A percentile compares a stretch with the other conserved stretches of the same genome.
Evolutionary conservation across 1,140 invertebrate genomes (phyloP).

Genomic region (Gonioctena quinquepunctata): DNA sequence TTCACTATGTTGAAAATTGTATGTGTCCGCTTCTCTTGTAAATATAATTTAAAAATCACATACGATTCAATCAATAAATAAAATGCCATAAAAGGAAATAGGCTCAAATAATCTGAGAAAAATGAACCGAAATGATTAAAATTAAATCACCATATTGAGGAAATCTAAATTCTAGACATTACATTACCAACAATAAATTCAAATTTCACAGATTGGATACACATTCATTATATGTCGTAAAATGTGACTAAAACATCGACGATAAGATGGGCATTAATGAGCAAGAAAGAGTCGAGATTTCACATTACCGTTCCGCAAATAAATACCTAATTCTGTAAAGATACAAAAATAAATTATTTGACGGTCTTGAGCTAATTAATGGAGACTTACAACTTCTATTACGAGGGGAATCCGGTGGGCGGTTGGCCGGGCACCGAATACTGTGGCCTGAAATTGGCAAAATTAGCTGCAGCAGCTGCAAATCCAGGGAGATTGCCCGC

Average conservation of each 20-base stretch:
- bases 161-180: no score
- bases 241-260: not conserved
- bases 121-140: no score
- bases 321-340: conserved; percentile 22
- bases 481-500: conserved; percentile 71
- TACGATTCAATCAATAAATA: conserved; percentile 1
- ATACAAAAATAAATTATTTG: conserved; percentile 20
- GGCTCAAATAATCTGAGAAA: conserved; percentile 19
- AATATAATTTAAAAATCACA: no score
- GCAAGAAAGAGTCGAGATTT: not conserved
- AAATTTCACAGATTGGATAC: no score
- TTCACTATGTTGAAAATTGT: conserved; percentile 1
- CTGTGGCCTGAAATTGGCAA: conserved; percentile 86
- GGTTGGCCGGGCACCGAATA: conserved; percentile 87
- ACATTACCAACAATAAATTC: no score
- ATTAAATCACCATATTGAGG: no score
- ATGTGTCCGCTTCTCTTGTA: conserved; percentile 25
- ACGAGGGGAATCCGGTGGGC: conserved; percentile 58
- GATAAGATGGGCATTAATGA: not conserved
- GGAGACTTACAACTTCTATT: conserved; percentile 20
- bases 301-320: not conserved
- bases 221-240: no score
- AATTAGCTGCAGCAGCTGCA: conserved; percentile 77
- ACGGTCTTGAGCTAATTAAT: conserved; percentile 10
- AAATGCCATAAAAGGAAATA: not conserved